Conservation (phyloP, 1,140 invertebrate genomes). For the Drosophila murphyi region DNA sequence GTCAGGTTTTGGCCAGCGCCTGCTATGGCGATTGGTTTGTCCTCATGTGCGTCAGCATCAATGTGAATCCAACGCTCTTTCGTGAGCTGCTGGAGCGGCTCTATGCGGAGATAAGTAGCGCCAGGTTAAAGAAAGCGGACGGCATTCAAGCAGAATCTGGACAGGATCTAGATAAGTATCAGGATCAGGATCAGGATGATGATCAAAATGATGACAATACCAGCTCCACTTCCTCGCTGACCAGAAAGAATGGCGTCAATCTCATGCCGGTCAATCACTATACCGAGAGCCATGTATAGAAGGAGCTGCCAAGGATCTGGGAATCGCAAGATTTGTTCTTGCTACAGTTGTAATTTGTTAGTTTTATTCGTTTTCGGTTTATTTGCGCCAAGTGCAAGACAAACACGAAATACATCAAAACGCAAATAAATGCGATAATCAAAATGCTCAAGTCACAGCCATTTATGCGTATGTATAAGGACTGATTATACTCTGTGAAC, state of each 20-base stretch:
- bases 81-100: conserved; percentile 85
- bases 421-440: conserved; percentile 77
- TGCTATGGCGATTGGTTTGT: conserved; percentile 89
- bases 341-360: conserved; percentile 27
- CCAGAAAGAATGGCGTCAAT: conserved; percentile 18
- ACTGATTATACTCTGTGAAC: conserved; percentile 1
- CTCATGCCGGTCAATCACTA: conserved; percentile 33
- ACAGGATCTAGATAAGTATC: too few relatives aligned
- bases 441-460: conserved; percentile 36
- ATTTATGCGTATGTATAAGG: background rate
- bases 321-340: background rate
- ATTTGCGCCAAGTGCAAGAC: conserved; percentile 27
- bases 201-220: background rate
- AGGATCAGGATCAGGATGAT: background rate
- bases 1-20: conserved; percentile 44
- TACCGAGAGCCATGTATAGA: conserved; percentile 58
- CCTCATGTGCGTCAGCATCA: conserved; percentile 88
- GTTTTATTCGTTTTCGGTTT: conserved; percentile 33
- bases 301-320: background rate
- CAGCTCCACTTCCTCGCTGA: conserved; percentile 3
- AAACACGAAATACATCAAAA: conserved; percentile 68
- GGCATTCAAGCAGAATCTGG: background rate
- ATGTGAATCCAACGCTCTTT: conserved; percentile 88
- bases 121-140: background rate
- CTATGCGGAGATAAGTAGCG: conserved; percentile 9